Evolutionary conservation across 2,888 invertebrate species (phyloP).

Genomic region (Campoplex nolae): DNA sequence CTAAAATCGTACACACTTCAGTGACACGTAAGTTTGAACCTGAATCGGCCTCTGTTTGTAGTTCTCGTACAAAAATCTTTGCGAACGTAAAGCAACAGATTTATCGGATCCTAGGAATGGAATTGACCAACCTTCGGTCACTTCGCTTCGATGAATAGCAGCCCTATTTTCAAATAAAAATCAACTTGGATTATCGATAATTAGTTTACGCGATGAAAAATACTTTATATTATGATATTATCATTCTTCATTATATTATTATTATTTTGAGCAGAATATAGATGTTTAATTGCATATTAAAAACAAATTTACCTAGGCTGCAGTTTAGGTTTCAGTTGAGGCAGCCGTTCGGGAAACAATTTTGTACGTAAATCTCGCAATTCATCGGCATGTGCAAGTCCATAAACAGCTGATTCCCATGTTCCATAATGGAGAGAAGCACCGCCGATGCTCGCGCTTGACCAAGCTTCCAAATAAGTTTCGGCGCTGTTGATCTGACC

Average conservation of each 20-base stretch:
- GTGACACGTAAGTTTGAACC: constrained; percentile 90
- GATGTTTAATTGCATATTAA: neutral
- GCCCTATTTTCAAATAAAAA: constrained; percentile 80
- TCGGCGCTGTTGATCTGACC: constrained; percentile 92
- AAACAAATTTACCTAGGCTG: constrained; percentile 84
- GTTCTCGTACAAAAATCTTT: constrained; percentile 90
- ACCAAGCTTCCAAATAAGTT: constrained; percentile 87
- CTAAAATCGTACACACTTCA: constrained; percentile 77
- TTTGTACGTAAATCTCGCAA: constrained; percentile 88
- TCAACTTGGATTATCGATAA: too few species aligned
- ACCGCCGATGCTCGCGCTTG: constrained; percentile 73
- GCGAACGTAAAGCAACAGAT: constrained; percentile 93
- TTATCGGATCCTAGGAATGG: constrained; percentile 94
- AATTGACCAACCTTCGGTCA: constrained; percentile 87
- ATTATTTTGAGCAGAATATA: neutral
- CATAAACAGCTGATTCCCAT: constrained; percentile 94
- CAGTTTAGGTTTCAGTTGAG: constrained; percentile 88
- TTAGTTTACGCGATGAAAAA: too few species aligned
- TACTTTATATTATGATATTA: too few species aligned
- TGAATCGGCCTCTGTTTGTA: constrained; percentile 91
- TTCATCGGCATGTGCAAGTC: constrained; percentile 89
- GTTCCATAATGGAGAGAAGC: constrained; percentile 92
- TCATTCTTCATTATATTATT: too few species aligned
- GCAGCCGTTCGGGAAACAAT: constrained; percentile 89
- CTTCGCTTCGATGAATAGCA: constrained; percentile 85